phyloP scores from a whole-genome alignment of 2,797 vertebrate genomes.

The Anolis apletophallus region DNA sequence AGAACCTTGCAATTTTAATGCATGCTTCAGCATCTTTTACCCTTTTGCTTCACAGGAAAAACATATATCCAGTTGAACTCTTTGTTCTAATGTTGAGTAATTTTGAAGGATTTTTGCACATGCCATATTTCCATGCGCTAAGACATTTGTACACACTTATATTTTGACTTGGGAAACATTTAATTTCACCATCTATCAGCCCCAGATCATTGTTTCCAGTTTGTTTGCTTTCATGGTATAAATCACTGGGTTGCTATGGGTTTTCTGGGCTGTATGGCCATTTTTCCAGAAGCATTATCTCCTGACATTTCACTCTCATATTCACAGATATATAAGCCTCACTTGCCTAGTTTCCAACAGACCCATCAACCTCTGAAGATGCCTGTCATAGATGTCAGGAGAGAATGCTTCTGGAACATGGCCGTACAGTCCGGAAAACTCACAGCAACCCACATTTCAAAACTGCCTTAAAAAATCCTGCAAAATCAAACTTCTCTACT shows the following conservation, averaged over 20 bases:
- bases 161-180: background rate
- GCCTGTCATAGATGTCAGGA: too few species aligned
- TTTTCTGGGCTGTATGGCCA: too few species aligned
- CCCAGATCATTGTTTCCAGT: background rate
- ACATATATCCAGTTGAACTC: slow-evolving; percentile 6
- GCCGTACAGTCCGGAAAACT: too few species aligned
- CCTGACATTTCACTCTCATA: too few species aligned
- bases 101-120: background rate
- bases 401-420: too few species aligned
- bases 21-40: slow-evolving; percentile 39
- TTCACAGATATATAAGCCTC: too few species aligned
- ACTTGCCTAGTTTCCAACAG: too few species aligned
- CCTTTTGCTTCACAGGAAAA: background rate
- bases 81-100: slow-evolving; percentile 16
- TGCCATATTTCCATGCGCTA: background rate
- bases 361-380: too few species aligned
- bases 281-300: too few species aligned
- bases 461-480: background rate
- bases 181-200: background rate
- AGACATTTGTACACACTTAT: background rate
- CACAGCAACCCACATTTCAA: too few species aligned
- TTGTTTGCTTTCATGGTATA: background rate
- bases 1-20: slow-evolving; percentile 46
- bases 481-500: background rate
- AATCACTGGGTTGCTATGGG: too few species aligned